A percentile compares a stretch with the other conserved stretches of the same genome.
phyloP scores from a whole-genome alignment of 2,797 vertebrate species.

The Synanceia verrucosa region DNA sequence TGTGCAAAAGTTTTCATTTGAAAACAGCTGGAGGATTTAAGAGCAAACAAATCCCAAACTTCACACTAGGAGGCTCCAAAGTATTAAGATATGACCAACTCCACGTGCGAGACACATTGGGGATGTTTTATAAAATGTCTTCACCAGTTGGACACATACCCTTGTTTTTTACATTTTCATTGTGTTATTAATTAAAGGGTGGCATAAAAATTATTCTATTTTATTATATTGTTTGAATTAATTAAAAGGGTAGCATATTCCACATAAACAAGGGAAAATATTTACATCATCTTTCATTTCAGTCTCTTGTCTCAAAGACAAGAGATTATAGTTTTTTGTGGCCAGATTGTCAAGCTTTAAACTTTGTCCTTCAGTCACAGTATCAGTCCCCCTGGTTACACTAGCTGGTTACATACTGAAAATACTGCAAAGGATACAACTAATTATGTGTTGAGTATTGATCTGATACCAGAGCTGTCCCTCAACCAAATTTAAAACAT shows the following conservation, averaged over 20 bases:
- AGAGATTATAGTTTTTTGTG: not conserved
- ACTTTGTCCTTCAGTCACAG: not conserved
- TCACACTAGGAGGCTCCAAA: too few species aligned
- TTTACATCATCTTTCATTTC: not conserved
- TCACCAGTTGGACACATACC: not conserved
- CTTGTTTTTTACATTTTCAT: not conserved
- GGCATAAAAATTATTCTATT: too few species aligned
- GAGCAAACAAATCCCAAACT: too few species aligned
- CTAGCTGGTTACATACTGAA: too few species aligned
- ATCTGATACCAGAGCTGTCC: not conserved
- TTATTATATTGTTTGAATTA: not conserved
- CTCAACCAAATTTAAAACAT: not conserved
- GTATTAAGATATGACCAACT: not conserved
- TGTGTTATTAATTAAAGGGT: too few species aligned
- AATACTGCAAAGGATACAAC: not conserved
- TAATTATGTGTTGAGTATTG: not conserved
- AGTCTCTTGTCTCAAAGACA: too few species aligned
- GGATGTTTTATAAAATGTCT: not conserved
- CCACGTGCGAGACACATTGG: not conserved
- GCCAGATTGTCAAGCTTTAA: not conserved
- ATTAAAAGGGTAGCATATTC: not conserved
- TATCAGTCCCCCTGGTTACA: not conserved
- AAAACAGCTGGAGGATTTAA: not conserved
- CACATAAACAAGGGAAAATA: not conserved
- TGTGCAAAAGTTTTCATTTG: not conserved